Conservation (phyloP, 2,113 vertebrate genomes). For the Istiophorus platypterus region DNA sequence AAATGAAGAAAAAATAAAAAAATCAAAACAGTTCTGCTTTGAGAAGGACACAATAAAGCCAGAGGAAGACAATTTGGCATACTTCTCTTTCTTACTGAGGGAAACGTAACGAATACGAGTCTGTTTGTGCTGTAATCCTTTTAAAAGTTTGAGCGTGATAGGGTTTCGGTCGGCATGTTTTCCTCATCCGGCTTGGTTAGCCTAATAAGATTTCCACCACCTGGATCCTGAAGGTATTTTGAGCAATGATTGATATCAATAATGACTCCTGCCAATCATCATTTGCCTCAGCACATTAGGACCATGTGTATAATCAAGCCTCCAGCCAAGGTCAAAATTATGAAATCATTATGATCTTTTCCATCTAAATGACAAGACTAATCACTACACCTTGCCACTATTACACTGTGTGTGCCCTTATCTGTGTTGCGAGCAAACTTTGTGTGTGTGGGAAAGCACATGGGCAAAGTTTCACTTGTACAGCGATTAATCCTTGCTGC, state of each 20-base stretch:
- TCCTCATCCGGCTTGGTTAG: conserved; percentile 4
- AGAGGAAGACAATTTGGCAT: not conserved
- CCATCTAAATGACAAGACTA: conserved; percentile 73
- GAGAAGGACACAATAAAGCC: not conserved
- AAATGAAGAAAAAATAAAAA: not conserved
- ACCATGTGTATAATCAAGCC: conserved; percentile 74
- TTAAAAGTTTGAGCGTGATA: not conserved
- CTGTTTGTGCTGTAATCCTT: not conserved
- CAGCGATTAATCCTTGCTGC: conserved; percentile 73
- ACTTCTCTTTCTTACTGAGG: not conserved
- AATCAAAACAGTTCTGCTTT: not conserved
- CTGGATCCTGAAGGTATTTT: conserved; percentile 56
- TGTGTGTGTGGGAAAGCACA: conserved; percentile 29
- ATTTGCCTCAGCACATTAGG: conserved; percentile 74
- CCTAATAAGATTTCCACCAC: conserved; percentile 44
- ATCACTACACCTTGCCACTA: conserved; percentile 57
- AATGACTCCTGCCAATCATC: conserved; percentile 79
- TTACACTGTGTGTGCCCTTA: conserved; percentile 29
- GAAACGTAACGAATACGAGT: not conserved
- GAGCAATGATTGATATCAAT: conserved; percentile 73
- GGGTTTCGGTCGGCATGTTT: not conserved
- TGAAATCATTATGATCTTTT: conserved; percentile 71
- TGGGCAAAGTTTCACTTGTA: conserved; percentile 60
- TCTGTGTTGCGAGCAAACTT: not conserved
- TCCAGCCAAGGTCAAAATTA: conserved; percentile 80